Evolutionary conservation across 1,140 invertebrate genomes (phyloP).

Genomic region (Drosophila ohnishii): DNA sequence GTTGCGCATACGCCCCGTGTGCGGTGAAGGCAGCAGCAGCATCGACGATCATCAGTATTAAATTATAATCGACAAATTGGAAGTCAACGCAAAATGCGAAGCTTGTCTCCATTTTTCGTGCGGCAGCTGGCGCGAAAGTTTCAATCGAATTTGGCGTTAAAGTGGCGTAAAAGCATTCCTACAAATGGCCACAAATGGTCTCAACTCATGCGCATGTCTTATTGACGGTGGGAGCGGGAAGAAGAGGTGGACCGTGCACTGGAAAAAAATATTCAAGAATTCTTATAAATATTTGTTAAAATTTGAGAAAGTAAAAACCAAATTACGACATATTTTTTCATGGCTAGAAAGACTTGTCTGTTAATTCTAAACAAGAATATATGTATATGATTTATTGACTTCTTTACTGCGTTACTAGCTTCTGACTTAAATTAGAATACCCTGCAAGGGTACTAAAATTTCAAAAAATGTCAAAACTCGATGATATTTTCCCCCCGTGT

Average conservation of each 20-base stretch:
- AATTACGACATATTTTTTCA: no score
- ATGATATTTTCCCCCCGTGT: conserved; percentile 9
- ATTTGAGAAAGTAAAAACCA: no score
- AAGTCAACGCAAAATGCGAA: conserved; percentile 14
- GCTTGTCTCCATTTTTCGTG: conserved; percentile 10
- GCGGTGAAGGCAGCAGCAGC: neutral
- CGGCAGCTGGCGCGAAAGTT: conserved; percentile 41
- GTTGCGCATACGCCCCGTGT: conserved; percentile 34
- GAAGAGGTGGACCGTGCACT: neutral
- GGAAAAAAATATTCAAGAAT: neutral
- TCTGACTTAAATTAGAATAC: no score
- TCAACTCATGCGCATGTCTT: conserved; percentile 54
- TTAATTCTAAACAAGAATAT: no score
- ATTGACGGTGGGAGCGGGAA: neutral
- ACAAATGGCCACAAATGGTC: conserved; percentile 53
- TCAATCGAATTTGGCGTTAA: conserved; percentile 48
- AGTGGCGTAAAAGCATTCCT: conserved; percentile 57
- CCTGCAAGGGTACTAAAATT: no score
- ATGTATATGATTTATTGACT: no score
- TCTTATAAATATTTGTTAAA: no score
- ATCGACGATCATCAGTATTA: conserved; percentile 25
- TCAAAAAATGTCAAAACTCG: neutral
- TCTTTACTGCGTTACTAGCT: no score
- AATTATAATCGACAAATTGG: conserved; percentile 41
- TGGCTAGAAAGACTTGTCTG: no score